phyloP scores from a whole-genome alignment of 1,140 invertebrate genomes.

The Heliconius himera region DNA sequence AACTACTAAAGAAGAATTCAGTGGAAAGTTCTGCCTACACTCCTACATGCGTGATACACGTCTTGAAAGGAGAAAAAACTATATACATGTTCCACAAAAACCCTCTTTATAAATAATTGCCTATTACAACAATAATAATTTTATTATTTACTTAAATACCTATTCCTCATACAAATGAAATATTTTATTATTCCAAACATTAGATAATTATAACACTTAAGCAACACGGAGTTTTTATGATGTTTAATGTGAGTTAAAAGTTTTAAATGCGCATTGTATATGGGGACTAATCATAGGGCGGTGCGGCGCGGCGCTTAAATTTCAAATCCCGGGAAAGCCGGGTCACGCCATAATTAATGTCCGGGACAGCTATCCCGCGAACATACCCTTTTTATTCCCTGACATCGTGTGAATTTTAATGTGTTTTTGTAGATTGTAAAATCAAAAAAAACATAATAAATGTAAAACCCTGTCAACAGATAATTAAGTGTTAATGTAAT shows the following conservation, averaged over 20 bases:
- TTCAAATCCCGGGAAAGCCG: constrained; percentile 40
- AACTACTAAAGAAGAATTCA: no score
- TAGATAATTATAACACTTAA: constrained; percentile 29
- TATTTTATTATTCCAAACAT: constrained; percentile 19
- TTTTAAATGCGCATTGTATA: constrained; percentile 38
- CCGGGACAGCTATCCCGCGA: constrained; percentile 31
- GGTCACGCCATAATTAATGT: constrained; percentile 39
- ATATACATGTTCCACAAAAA: no score
- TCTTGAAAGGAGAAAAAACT: no score
- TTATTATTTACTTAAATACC: constrained; percentile 5
- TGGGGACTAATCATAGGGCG: constrained; percentile 54
- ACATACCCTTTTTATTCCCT: constrained; percentile 24
- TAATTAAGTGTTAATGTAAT: not conserved
- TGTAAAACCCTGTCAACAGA: not conserved
- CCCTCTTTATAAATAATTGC: no score
- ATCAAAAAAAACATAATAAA: not conserved
- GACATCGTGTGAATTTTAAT: constrained; percentile 8
- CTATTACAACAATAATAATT: not conserved
- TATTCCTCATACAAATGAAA: not conserved
- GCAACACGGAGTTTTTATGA: constrained; percentile 32
- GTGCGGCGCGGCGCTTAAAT: constrained; percentile 36
- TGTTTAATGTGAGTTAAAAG: constrained; percentile 40
- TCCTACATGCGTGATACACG: no score
- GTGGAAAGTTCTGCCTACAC: no score
- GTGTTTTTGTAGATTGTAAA: not conserved